Evolutionary conservation across 2,888 invertebrate genomes (phyloP).

Genomic region (Scaeva pyrastri): DNA sequence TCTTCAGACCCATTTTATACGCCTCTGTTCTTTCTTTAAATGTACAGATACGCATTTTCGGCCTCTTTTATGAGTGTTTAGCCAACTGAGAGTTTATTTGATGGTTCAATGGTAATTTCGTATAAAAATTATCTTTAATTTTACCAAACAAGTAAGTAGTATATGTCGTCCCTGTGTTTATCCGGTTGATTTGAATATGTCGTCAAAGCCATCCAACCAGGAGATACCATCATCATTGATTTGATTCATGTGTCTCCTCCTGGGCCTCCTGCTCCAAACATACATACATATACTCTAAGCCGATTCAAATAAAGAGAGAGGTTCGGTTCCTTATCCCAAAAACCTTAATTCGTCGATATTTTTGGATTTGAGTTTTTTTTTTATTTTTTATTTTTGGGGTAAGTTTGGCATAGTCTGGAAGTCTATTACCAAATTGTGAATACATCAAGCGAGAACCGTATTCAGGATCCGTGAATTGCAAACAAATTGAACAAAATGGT

Average conservation of each 20-base stretch:
- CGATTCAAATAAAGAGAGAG: conserved; percentile 32
- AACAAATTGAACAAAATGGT: conserved; percentile 70
- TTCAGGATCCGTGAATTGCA: conserved; percentile 65
- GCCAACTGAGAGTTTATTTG: background rate
- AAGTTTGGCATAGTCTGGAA: background rate
- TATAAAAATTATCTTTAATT: conserved; percentile 10
- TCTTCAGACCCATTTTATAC: no score
- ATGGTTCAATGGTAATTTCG: background rate
- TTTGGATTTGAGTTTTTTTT: conserved; percentile 8
- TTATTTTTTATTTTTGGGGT: background rate
- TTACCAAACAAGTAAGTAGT: background rate
- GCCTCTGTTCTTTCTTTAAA: no score
- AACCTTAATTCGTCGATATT: conserved; percentile 32
- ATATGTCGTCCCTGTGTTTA: conserved; percentile 11
- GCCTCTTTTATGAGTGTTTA: background rate
- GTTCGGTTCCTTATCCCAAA: background rate
- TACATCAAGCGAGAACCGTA: conserved; percentile 42
- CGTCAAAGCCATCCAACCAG: conserved; percentile 45
- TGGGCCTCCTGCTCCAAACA: no score
- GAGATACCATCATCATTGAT: conserved; percentile 45
- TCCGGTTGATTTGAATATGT: conserved; percentile 53
- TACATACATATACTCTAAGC: background rate
- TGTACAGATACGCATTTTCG: no score
- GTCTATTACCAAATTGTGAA: conserved; percentile 39
- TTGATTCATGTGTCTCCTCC: conserved; percentile 37